A percentile compares a stretch with the other conserved stretches of the same genome.
Evolutionary conservation across 2,113 vertebrate species (phyloP).

Genomic region (Capra hircus): DNA sequence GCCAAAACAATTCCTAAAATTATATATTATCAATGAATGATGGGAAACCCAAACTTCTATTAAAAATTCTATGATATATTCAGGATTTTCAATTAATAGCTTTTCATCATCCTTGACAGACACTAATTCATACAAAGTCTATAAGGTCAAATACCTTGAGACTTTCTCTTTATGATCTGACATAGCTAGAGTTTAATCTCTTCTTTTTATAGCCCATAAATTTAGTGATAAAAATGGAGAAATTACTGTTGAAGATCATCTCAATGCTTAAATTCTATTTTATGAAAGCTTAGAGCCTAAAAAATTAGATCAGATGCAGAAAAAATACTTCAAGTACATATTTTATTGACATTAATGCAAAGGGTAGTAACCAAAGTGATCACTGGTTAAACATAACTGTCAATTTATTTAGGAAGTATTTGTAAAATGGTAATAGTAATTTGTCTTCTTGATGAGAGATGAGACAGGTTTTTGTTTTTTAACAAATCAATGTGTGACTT

Average conservation of each 20-base stretch:
- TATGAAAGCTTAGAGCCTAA: not conserved
- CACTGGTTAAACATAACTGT: not conserved
- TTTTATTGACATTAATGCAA: not conserved
- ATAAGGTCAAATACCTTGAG: not conserved
- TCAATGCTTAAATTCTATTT: not conserved
- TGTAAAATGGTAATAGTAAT: not conserved
- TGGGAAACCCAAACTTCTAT: not conserved
- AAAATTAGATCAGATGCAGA: not conserved
- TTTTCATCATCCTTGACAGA: not conserved
- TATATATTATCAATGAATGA: not conserved
- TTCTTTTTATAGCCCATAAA: not conserved
- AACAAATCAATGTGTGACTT: not conserved
- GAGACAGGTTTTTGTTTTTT: not conserved
- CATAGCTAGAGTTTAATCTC: not conserved
- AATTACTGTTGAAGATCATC: not conserved
- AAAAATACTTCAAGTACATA: not conserved
- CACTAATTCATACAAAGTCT: not conserved
- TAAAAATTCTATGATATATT: not conserved
- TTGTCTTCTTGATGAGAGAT: not conserved
- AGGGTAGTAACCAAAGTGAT: not conserved
- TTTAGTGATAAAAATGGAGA: not conserved
- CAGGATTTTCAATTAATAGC: not conserved
- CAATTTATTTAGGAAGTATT: not conserved
- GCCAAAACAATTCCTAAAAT: not conserved
- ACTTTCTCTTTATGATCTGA: not conserved